Percentiles rank a stretch among this genome's conserved stretches.
phyloP scores from a whole-genome alignment of 2,113 vertebrate species.

The Alouatta palliata region DNA sequence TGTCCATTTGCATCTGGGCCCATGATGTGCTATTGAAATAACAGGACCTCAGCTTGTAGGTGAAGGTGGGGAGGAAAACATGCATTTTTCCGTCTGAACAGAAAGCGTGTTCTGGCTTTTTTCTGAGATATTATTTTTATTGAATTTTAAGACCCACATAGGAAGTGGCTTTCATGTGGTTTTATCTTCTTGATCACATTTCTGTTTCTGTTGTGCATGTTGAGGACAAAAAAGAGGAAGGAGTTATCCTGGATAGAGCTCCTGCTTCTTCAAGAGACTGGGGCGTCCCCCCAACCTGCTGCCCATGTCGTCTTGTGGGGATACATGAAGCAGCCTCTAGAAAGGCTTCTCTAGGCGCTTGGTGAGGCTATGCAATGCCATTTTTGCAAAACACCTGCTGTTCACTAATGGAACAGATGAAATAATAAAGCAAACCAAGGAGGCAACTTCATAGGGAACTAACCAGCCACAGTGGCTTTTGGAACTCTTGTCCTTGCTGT shows the following conservation, averaged over 20 bases:
- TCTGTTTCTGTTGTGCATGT: no score
- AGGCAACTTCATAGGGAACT: background rate
- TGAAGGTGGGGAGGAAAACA: background rate
- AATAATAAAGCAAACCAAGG: background rate
- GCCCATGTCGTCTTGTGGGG: accelerated
- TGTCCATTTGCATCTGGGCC: background rate
- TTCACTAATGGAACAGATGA: background rate
- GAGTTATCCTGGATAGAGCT: accelerated
- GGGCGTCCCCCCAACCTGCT: accelerated
- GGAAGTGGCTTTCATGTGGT: background rate
- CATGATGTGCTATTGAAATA: accelerated
- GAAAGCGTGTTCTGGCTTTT: background rate
- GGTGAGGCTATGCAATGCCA: accelerated
- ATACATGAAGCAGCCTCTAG: background rate
- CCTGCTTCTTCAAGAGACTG: background rate
- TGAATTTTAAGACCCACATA: no score
- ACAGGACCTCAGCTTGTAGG: background rate
- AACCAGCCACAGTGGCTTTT: background rate
- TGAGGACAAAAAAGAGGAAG: background rate
- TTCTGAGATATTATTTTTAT: background rate
- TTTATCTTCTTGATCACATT: background rate
- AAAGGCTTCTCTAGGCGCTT: background rate
- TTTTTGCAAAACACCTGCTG: accelerated
- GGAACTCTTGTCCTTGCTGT: no score
- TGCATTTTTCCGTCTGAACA: background rate